Evolutionary conservation across 1,140 invertebrate genomes (phyloP).

Genomic region (Lordiphosa stackelbergi): DNA sequence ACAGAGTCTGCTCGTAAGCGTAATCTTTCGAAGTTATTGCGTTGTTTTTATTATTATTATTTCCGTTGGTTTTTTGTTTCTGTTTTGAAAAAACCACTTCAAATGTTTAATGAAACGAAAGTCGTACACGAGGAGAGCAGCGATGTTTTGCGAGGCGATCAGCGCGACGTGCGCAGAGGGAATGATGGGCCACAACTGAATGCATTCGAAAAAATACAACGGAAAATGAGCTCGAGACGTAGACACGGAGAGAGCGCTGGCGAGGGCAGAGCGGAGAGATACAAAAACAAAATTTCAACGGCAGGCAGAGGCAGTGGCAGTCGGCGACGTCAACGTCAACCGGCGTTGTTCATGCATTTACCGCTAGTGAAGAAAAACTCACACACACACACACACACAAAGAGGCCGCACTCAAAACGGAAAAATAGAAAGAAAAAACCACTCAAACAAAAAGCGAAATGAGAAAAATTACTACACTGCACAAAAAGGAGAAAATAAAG

Average conservation of each 20-base stretch:
- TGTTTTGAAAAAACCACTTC: slow-evolving; percentile 23
- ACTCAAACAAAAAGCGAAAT: slow-evolving; percentile 74
- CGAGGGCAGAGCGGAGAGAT: slow-evolving; percentile 39
- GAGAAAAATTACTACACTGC: slow-evolving; percentile 71
- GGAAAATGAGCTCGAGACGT: slow-evolving; percentile 66
- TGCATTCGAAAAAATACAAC: slow-evolving; percentile 71
- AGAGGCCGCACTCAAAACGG: slow-evolving; percentile 40
- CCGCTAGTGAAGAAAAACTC: slow-evolving; percentile 55
- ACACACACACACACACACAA: slow-evolving; percentile 14
- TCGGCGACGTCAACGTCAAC: slow-evolving; percentile 22
- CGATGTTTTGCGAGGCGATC: slow-evolving; percentile 53
- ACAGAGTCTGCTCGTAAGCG: slow-evolving; percentile 21
- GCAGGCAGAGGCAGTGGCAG: slow-evolving; percentile 18
- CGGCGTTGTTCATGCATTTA: slow-evolving; percentile 69
- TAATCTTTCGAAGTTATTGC: slow-evolving; percentile 42
- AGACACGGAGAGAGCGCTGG: slow-evolving; percentile 29
- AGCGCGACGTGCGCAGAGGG: slow-evolving; percentile 72
- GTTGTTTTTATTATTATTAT: slow-evolving; percentile 11
- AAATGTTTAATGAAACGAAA: slow-evolving; percentile 37
- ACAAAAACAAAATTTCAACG: slow-evolving; percentile 54
- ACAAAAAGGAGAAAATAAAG: slow-evolving; percentile 31
- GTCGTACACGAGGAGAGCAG: slow-evolving; percentile 1
- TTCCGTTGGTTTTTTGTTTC: not conserved
- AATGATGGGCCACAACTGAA: slow-evolving; percentile 66
- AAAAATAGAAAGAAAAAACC: slow-evolving; percentile 53